phyloP scores from a whole-genome alignment of 2,888 invertebrate genomes.

The Scaptodrosophila latifasciaeformis region DNA sequence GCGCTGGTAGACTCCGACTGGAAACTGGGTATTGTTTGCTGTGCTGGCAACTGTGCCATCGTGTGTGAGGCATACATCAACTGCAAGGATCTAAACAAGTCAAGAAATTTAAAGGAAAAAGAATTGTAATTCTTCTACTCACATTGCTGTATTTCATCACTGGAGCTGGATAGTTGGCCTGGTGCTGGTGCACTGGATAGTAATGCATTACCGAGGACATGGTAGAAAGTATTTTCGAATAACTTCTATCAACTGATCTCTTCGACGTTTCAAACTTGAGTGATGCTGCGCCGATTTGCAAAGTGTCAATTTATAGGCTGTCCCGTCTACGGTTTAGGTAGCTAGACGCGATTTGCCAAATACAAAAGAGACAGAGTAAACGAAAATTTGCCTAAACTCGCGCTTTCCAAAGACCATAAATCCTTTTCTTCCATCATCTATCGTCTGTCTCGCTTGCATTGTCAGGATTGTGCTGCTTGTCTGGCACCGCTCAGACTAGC shows the following conservation, averaged over 20 bases:
- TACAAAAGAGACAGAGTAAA: too few relatives aligned
- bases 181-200: constrained; percentile 55
- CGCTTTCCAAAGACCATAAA: constrained; percentile 53
- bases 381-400: constrained; percentile 62
- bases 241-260: constrained; percentile 12
- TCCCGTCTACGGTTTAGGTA: constrained; percentile 32
- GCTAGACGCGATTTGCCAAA: constrained; percentile 38
- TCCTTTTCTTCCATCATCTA: constrained; percentile 40
- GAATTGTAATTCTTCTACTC: too few relatives aligned
- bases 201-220: constrained; percentile 64
- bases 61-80: constrained; percentile 21
- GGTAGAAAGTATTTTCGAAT: too few relatives aligned
- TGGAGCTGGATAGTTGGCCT: constrained; percentile 40
- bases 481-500: constrained; percentile 46
- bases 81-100: neutral
- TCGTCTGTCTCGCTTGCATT: constrained; percentile 18
- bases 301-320: constrained; percentile 35
- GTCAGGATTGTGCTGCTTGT: constrained; percentile 16
- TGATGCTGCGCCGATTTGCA: constrained; percentile 33
- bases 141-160: constrained; percentile 49
- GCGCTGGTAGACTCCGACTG: constrained; percentile 10
- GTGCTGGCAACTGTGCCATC: constrained; percentile 24
- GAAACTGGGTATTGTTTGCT: constrained; percentile 1
- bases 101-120: neutral
- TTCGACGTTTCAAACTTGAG: constrained; percentile 31